A percentile compares a stretch with the other conserved stretches of the same genome.
phyloP scores from a whole-genome alignment of 1,140 invertebrate genomes.

The Adoxophyes honmai region DNA sequence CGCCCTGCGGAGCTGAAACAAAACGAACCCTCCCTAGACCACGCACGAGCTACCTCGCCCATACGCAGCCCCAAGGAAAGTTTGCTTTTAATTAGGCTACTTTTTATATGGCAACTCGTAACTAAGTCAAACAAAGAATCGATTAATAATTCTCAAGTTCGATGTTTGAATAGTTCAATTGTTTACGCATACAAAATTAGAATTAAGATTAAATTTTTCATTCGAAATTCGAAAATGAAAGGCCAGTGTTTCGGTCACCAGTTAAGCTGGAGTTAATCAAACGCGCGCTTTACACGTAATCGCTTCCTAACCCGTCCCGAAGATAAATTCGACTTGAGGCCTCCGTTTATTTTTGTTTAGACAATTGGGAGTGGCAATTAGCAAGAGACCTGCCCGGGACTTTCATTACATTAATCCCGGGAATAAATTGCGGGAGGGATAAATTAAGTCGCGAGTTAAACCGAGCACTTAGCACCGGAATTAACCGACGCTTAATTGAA shows the following conservation, averaged over 20 bases:
- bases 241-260: not conserved
- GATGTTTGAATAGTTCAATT: not conserved
- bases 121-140: slow-evolving; percentile 1
- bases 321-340: slow-evolving; percentile 25
- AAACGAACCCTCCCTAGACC: not conserved
- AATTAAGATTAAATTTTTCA: not conserved
- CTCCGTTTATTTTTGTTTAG: slow-evolving; percentile 45
- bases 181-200: not conserved
- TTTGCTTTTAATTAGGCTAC: slow-evolving; percentile 3
- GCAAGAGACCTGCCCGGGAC: slow-evolving; percentile 36
- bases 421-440: slow-evolving; percentile 56
- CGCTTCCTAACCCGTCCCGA: slow-evolving; percentile 4
- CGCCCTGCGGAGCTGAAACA: not conserved
- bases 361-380: slow-evolving; percentile 56
- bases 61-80: not conserved
- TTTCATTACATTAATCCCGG: slow-evolving; percentile 56
- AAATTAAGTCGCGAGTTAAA: slow-evolving; percentile 62
- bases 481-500: slow-evolving; percentile 67
- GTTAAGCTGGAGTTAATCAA: slow-evolving; percentile 3
- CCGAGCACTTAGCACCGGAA: slow-evolving; percentile 56
- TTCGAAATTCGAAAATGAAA: slow-evolving; percentile 19
- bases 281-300: slow-evolving; percentile 13
- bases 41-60: not conserved
- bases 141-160: slow-evolving; percentile 2
- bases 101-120: not conserved